phyloP scores from a whole-genome alignment of 2,797 vertebrate genomes.

The Coluber constrictor region DNA sequence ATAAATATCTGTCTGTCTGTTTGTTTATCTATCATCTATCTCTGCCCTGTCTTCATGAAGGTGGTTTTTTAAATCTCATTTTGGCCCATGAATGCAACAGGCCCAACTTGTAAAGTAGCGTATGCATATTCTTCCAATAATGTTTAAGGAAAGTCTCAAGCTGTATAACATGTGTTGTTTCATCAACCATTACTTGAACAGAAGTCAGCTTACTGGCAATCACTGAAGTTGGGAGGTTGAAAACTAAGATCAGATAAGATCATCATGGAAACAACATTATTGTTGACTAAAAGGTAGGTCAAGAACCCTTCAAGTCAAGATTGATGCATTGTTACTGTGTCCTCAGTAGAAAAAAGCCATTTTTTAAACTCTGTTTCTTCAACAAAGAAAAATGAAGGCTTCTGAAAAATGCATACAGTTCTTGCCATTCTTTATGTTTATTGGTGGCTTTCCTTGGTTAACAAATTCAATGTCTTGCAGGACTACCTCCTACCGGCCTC shows the following conservation, averaged over 20 bases:
- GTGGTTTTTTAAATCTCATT: background rate
- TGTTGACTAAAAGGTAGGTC: background rate
- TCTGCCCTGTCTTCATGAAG: background rate
- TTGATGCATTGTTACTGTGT: background rate
- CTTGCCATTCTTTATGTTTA: background rate
- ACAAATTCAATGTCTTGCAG: background rate
- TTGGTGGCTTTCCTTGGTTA: background rate
- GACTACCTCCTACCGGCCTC: too few relatives aligned
- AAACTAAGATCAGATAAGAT: background rate
- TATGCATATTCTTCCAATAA: background rate
- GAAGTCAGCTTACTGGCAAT: background rate
- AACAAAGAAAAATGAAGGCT: background rate
- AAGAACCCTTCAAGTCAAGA: background rate
- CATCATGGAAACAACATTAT: background rate
- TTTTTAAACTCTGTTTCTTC: background rate
- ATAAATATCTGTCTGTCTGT: background rate
- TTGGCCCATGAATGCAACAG: background rate
- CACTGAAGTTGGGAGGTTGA: background rate
- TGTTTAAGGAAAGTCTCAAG: background rate
- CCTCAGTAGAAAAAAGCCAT: background rate
- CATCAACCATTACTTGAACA: background rate
- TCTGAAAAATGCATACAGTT: background rate
- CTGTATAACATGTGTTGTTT: background rate
- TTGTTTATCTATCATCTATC: background rate
- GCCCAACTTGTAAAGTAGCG: background rate